Evolutionary conservation across 2,797 vertebrate genomes (phyloP).

Genomic region (Argya squamiceps): DNA sequence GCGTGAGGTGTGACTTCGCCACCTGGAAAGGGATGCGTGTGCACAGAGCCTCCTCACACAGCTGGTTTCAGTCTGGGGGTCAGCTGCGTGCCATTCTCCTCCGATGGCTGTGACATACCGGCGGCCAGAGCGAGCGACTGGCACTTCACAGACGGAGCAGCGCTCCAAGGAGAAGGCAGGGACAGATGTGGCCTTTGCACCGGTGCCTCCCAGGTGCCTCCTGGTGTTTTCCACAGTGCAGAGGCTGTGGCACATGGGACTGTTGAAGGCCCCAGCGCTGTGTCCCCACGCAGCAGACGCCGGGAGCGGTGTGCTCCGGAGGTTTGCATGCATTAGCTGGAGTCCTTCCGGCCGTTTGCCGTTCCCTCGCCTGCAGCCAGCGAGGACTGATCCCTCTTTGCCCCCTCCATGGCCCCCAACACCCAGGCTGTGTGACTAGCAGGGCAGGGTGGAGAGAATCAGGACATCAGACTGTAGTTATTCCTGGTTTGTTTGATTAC

Average conservation of each 20-base stretch:
- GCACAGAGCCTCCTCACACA: background rate
- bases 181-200: background rate
- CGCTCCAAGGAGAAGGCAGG: background rate
- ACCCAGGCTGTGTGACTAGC: background rate
- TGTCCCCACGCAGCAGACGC: background rate
- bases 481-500: background rate
- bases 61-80: background rate
- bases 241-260: background rate
- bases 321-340: background rate
- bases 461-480: background rate
- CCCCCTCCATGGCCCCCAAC: background rate
- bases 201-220: fast-evolving
- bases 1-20: background rate
- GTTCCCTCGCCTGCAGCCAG: background rate
- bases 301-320: background rate
- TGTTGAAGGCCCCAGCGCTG: background rate
- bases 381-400: background rate
- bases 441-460: background rate
- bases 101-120: fast-evolving
- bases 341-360: background rate
- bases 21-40: background rate
- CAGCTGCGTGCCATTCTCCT: fast-evolving
- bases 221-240: background rate
- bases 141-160: fast-evolving
- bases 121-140: background rate